Percentiles rank a stretch among this genome's conserved stretches.
These are phyloP conservation scores for Burhinus oedicnemus DNA, from an alignment of 2,113 vertebrate species.

Conservation along the genomic window DNA sequence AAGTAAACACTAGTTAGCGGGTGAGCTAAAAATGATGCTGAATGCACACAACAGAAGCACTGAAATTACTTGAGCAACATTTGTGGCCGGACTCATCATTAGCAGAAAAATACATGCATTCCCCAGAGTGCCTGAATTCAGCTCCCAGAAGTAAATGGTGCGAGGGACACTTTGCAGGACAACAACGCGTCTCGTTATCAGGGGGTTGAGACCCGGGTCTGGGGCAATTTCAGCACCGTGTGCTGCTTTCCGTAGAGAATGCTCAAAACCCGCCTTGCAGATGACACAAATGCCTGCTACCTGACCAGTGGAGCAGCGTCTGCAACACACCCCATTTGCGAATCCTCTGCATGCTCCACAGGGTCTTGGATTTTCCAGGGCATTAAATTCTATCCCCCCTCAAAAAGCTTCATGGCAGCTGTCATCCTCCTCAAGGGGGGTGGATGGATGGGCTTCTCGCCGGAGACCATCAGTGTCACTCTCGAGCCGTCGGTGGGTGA, in stretches of 20 bases:
- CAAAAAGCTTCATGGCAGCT: background rate
- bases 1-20: background rate
- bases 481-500: background rate
- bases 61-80: rapidly evolving
- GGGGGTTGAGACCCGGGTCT: too few relatives aligned
- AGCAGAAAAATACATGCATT: rapidly evolving
- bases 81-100: background rate
- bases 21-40: rapidly evolving
- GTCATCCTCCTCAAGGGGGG: background rate
- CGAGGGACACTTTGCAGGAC: rapidly evolving
- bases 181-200: rapidly evolving
- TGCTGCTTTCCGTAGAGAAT: background rate
- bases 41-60: rapidly evolving
- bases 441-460: background rate
- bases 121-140: rapidly evolving
- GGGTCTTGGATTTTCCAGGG: conserved; percentile 19
- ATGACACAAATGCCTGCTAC: background rate
- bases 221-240: background rate
- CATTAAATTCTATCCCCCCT: background rate
- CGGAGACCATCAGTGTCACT: background rate
- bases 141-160: background rate
- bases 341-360: background rate
- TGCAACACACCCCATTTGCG: background rate
- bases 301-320: rapidly evolving
- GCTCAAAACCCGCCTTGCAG: rapidly evolving